Percentiles rank a stretch among this genome's conserved stretches.
Conservation (phyloP, 2,888 invertebrate species). For the Campoplex nolae region DNA sequence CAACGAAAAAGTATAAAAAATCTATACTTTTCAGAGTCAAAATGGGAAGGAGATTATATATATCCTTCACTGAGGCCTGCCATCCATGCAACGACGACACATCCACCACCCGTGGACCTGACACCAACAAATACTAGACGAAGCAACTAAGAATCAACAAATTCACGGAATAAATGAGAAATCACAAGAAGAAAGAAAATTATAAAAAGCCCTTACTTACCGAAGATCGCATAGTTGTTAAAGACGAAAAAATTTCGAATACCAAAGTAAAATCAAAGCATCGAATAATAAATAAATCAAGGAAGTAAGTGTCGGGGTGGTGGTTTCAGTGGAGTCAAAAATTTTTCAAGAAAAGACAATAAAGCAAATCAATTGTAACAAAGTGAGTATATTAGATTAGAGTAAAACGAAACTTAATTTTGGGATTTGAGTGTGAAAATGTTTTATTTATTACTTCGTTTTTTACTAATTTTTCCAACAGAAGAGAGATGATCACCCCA, state of each 20-base stretch:
- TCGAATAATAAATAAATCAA: slow-evolving; percentile 50
- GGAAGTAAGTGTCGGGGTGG: slow-evolving; percentile 74
- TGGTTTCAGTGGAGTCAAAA: slow-evolving; percentile 77
- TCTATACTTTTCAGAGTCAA: slow-evolving; percentile 79
- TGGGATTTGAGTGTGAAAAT: background rate
- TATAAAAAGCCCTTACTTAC: slow-evolving; percentile 55
- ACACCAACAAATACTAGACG: slow-evolving; percentile 66
- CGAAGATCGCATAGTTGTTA: slow-evolving; percentile 48
- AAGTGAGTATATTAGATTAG: slow-evolving; percentile 68
- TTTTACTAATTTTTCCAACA: slow-evolving; percentile 35
- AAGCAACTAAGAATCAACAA: slow-evolving; percentile 53
- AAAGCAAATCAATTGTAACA: slow-evolving; percentile 72
- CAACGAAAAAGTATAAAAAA: background rate
- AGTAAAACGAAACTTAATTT: background rate
- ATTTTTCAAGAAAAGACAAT: slow-evolving; percentile 75
- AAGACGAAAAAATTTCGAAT: slow-evolving; percentile 59
- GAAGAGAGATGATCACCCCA: slow-evolving; percentile 84
- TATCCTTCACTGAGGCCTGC: slow-evolving; percentile 84
- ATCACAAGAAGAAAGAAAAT: slow-evolving; percentile 27
- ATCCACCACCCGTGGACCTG: slow-evolving; percentile 80
- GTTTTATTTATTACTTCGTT: background rate
- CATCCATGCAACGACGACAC: slow-evolving; percentile 82
- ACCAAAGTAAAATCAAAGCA: slow-evolving; percentile 67
- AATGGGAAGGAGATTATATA: slow-evolving; percentile 84
- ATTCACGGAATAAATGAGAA: slow-evolving; percentile 60